Evolutionary conservation across 92 coral and sea anemone genomes (phyloP).

Genomic region (Virgularia gustaviana): DNA sequence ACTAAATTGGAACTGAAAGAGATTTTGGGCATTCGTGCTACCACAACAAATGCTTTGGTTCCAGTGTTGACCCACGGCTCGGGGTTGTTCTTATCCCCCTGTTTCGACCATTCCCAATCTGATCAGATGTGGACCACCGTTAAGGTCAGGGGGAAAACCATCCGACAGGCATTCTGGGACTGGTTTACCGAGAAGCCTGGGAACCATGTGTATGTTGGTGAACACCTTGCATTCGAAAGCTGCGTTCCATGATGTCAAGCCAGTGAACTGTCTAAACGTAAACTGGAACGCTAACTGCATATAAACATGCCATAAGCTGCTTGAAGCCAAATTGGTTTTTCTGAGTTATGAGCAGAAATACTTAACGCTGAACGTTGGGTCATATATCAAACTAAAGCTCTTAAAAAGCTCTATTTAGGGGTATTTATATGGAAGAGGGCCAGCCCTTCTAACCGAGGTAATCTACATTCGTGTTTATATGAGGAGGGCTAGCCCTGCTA

Average conservation of each 20-base stretch:
- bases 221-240: constrained; percentile 4
- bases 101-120: constrained; percentile 88
- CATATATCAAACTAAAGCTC: too few relatives aligned
- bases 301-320: too few relatives aligned
- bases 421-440: too few relatives aligned
- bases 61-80: constrained; percentile 60
- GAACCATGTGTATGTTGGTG: constrained; percentile 62
- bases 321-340: neutral
- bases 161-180: constrained; percentile 72
- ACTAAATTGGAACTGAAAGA: constrained; percentile 62
- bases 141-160: constrained; percentile 63
- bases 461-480: too few relatives aligned
- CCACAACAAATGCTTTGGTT: constrained; percentile 70
- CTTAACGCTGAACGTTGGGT: too few relatives aligned
- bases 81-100: constrained; percentile 78
- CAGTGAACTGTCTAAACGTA: neutral
- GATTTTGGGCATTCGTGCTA: constrained; percentile 65
- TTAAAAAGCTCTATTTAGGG: too few relatives aligned
- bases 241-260: neutral
- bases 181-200: constrained; percentile 75
- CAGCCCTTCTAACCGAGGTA: too few relatives aligned
- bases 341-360: too few relatives aligned
- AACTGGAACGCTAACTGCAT: neutral
- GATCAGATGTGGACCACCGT: constrained; percentile 77
- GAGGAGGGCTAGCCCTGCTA: too few relatives aligned